Evolutionary conservation across 2,797 vertebrate species (phyloP).

Genomic region (Coregonus sp.): DNA sequence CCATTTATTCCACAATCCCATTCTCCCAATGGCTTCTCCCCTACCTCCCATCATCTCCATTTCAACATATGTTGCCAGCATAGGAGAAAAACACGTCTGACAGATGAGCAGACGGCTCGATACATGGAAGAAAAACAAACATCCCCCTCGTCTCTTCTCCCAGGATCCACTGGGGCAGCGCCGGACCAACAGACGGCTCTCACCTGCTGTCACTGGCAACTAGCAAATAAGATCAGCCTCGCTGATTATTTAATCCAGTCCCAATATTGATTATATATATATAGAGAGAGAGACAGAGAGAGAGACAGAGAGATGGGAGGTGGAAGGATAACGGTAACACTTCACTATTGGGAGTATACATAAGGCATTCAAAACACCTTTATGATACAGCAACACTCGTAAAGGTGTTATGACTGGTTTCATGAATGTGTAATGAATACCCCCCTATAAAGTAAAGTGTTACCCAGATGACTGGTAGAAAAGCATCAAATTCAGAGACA

Average conservation of each 20-base stretch:
- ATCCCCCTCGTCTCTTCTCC: not conserved
- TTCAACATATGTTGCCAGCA: not conserved
- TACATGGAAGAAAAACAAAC: conserved; percentile 30
- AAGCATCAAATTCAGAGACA: not conserved
- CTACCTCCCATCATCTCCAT: not conserved
- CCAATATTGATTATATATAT: not conserved
- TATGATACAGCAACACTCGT: not conserved
- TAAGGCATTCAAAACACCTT: not conserved
- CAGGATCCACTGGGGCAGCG: not conserved
- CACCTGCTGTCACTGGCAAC: conserved; percentile 40
- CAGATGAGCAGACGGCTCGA: conserved; percentile 29
- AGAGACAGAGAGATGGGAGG: not conserved
- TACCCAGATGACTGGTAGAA: not conserved
- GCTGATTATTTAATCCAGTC: conserved; percentile 8
- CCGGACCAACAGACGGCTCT: conserved; percentile 9
- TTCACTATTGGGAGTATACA: not conserved
- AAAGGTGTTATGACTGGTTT: too few species aligned
- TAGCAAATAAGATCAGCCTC: conserved; percentile 39
- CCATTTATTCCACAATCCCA: not conserved
- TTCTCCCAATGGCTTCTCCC: not conserved
- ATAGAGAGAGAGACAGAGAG: not conserved
- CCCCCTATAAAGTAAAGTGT: too few species aligned
- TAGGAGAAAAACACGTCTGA: conserved; percentile 29
- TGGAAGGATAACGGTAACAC: not conserved
- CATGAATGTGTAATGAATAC: too few species aligned